Evolutionary conservation across 2,113 vertebrate genomes (phyloP).

Genomic region (Chlorodrepanis virens): DNA sequence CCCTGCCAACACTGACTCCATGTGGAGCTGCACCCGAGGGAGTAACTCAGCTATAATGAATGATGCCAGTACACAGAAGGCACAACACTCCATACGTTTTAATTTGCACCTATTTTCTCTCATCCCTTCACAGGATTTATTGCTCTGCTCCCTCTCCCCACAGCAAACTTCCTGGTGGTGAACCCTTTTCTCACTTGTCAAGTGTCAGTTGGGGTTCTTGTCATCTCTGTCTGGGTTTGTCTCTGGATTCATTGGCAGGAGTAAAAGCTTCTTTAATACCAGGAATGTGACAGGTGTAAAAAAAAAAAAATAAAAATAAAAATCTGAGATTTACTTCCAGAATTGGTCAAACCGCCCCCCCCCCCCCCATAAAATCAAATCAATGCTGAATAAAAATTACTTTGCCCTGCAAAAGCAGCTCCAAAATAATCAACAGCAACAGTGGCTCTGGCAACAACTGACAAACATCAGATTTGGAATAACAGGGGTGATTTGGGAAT

Average conservation of each 20-base stretch:
- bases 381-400: neutral
- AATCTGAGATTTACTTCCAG: neutral
- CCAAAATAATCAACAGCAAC: neutral
- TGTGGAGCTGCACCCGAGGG: rapidly evolving
- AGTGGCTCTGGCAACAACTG: neutral
- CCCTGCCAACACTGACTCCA: neutral
- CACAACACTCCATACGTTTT: neutral
- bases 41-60: neutral
- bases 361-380: neutral
- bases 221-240: neutral
- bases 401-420: neutral
- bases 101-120: neutral
- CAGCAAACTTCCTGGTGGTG: neutral
- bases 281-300: neutral
- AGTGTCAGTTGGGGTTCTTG: neutral
- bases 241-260: neutral
- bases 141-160: neutral
- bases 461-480: neutral
- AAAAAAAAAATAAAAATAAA: neutral
- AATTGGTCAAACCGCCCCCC: neutral
- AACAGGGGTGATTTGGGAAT: neutral
- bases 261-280: neutral
- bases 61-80: neutral
- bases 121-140: neutral
- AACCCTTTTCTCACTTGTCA: neutral